Percentiles rank a stretch among this genome's conserved stretches.
Evolutionary conservation across 2,888 invertebrate species (phyloP).

Genomic region (Gymnosoma rotundatum): DNA sequence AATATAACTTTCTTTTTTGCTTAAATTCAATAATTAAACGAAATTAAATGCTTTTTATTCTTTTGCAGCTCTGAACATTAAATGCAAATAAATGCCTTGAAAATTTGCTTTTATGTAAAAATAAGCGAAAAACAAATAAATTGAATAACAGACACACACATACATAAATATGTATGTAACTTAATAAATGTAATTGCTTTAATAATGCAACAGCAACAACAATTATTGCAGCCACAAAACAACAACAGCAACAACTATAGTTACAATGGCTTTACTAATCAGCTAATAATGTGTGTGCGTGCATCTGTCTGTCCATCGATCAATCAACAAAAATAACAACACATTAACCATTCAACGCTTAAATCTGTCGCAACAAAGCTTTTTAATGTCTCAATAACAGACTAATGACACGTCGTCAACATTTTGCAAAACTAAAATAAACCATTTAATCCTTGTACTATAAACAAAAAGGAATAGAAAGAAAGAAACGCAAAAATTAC

Average conservation of each 20-base stretch:
- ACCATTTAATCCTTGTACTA: slow-evolving; percentile 28
- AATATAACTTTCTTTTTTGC: neutral
- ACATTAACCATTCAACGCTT: slow-evolving; percentile 32
- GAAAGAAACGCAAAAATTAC: neutral
- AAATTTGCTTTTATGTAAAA: slow-evolving; percentile 21
- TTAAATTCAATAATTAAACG: neutral
- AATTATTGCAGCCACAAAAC: slow-evolving; percentile 28
- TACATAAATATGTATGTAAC: neutral
- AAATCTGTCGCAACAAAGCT: slow-evolving; percentile 46
- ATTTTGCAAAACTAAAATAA: slow-evolving; percentile 20
- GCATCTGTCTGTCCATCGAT: slow-evolving; percentile 45
- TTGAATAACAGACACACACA: neutral
- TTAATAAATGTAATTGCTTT: slow-evolving; percentile 7
- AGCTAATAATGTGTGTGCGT: slow-evolving; percentile 56
- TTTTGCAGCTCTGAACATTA: slow-evolving; percentile 52
- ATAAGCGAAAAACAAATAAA: neutral
- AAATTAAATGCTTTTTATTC: slow-evolving; percentile 25
- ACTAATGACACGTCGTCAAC: slow-evolving; percentile 17
- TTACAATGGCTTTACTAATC: slow-evolving; percentile 63
- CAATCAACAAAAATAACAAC: slow-evolving; percentile 29
- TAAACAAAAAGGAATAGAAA: neutral
- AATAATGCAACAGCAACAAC: slow-evolving; percentile 42
- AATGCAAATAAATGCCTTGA: slow-evolving; percentile 46
- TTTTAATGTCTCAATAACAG: slow-evolving; percentile 28
- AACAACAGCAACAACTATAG: slow-evolving; percentile 32